Evolutionary conservation across 1,140 invertebrate genomes (phyloP), one percentile per base, ranked within the genome.

Genomic region (Hesperophylax magnus): DNA sequence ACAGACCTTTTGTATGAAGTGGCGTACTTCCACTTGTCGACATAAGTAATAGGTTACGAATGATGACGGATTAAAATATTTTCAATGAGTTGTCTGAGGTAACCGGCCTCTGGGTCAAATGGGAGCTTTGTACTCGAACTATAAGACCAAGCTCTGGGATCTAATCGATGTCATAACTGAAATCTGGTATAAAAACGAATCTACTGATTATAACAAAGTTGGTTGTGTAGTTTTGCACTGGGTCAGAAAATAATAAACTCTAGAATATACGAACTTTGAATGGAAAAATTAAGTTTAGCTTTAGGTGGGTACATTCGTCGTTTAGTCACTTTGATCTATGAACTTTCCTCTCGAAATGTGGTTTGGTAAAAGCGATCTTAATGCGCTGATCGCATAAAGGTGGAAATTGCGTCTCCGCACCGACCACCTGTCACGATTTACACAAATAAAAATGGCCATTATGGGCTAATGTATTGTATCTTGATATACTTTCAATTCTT

Each of bases 61-160:
- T n/a, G 27, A 67, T n/a, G 63, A 34, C 17, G 63, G 63, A 67
- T 34, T 67, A 67, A 67, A 72, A 72, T 39, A 72, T 72, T 54
- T 72, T 54, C 69, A 67, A 53, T 53, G 39, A 72, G 69, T 72
- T 72, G 31, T 72, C 18, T 52, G 22, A 72, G 39, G 39, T 72
- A 47, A 53, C 47, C 69, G 69, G 69, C 69, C 69, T 72, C 24
- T 72, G 20, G 69, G 69, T 72, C 69, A 72, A 72, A 72, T 53
- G 39, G 47, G 34, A 47, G 17, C 34, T 69, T 65, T 34, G 7
- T 24, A 18, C 18, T 63, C 1, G 39, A 71, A 71, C 17, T 71
- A 52, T 52, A 71, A 47, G 7, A 71, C 39, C 18, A 14, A 7
- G 22, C 22, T n/a, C 31, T 14, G 4, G 9, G 11, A 11, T 15